Evolutionary conservation across 2,888 invertebrate species (phyloP).

Genomic region (Mythimna impura): DNA sequence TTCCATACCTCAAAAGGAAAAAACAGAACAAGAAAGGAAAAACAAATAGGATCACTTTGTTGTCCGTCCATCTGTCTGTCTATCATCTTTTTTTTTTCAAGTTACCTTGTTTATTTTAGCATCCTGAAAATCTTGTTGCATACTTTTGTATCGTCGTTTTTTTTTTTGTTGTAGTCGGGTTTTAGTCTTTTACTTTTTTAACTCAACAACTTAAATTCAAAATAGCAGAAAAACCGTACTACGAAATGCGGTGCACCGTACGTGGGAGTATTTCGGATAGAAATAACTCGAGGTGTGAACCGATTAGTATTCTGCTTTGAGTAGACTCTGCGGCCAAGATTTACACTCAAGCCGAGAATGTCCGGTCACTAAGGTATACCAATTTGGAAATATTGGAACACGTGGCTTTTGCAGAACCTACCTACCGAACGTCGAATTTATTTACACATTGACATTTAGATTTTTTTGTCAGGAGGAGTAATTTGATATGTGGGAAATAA

Average conservation of each 20-base stretch:
- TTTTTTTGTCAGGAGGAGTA: no score
- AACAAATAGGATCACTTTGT: no score
- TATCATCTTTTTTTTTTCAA: no score
- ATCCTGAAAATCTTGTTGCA: no score
- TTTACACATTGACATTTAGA: background rate
- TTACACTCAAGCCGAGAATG: slow-evolving; percentile 13
- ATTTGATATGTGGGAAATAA: no score
- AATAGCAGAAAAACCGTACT: background rate
- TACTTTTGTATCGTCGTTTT: no score
- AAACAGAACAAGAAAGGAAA: no score
- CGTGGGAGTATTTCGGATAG: slow-evolving; percentile 12
- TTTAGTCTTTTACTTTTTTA: no score
- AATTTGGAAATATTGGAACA: slow-evolving; percentile 14
- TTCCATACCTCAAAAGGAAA: no score
- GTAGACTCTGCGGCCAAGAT: slow-evolving; percentile 38
- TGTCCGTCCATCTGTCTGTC: no score
- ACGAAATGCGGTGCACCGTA: slow-evolving; percentile 11
- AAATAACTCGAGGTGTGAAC: slow-evolving; percentile 18
- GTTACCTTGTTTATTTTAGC: no score
- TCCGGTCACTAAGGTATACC: slow-evolving; percentile 25
- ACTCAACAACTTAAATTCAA: background rate
- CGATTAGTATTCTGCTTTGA: slow-evolving; percentile 49
- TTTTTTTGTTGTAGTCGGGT: no score
- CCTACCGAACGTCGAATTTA: background rate
- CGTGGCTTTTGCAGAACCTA: background rate